These are phyloP conservation scores for Caenorhabditis imperialis DNA, from an alignment of 2,888 invertebrate genomes.

Conservation along the genomic window DNA sequence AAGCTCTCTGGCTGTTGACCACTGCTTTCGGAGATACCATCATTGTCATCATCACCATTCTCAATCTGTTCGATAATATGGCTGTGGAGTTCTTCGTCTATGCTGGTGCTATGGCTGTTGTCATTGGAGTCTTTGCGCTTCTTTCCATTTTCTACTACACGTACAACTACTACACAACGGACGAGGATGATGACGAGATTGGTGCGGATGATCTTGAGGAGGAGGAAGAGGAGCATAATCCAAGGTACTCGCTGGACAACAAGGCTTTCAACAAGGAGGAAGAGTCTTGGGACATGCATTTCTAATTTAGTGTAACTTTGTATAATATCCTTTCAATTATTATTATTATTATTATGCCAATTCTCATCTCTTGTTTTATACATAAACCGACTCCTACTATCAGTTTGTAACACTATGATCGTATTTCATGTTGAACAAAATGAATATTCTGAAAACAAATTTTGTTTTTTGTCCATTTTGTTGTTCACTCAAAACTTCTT, in stretches of 20 bases:
- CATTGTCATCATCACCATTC: constrained; percentile 86
- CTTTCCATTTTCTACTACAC: constrained; percentile 87
- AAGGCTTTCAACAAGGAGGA: constrained; percentile 41
- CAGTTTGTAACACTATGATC: too few species aligned
- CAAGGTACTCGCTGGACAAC: constrained; percentile 47
- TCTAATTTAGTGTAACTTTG: constrained; percentile 25
- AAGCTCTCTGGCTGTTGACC: constrained; percentile 92
- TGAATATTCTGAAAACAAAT: constrained; percentile 12
- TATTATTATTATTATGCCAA: constrained; percentile 10
- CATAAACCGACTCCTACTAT: too few species aligned
- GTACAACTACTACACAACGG: constrained; percentile 69
- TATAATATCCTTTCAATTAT: constrained; percentile 25
- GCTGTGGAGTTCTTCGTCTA: constrained; percentile 72
- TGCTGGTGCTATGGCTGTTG: constrained; percentile 86
- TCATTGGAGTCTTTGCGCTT: constrained; percentile 87
- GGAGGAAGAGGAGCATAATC: constrained; percentile 23
- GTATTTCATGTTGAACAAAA: too few species aligned
- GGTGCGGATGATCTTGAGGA: constrained; percentile 39
- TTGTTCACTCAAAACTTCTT: too few species aligned
- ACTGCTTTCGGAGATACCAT: constrained; percentile 93
- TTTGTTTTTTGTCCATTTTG: too few species aligned
- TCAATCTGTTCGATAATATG: constrained; percentile 68
- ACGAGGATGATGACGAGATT: constrained; percentile 59
- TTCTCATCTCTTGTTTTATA: too few species aligned
- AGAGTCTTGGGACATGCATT: constrained; percentile 19